These are phyloP conservation scores for Ostrea denselamellosa DNA, from an alignment of 1,140 invertebrate genomes.

Conservation along the genomic window DNA sequence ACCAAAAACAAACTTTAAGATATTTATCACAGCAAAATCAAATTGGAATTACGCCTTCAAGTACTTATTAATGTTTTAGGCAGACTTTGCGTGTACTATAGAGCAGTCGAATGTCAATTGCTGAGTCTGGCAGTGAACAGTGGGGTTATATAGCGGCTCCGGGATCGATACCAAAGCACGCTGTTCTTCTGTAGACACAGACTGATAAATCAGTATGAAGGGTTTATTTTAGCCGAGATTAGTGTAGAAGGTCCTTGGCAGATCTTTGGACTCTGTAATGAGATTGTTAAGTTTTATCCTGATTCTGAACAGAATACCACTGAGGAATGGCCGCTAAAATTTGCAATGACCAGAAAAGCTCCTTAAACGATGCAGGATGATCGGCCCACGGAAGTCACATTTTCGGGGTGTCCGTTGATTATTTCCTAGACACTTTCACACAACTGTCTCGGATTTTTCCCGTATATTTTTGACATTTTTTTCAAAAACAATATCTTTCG, in stretches of 20 bases:
- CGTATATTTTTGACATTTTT: not conserved
- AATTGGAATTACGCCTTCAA: not conserved
- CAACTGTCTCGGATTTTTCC: not conserved
- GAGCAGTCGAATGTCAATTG: not conserved
- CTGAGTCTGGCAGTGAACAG: not conserved
- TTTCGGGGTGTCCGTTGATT: not conserved
- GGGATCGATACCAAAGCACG: not conserved
- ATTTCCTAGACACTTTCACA: not conserved
- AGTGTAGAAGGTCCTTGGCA: not conserved
- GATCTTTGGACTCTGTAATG: not conserved
- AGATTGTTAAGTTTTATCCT: not conserved
- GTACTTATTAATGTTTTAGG: not conserved
- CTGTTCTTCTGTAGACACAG: not conserved
- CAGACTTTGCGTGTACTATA: not conserved
- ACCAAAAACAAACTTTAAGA: not conserved
- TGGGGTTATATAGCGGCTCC: not conserved
- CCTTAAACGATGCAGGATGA: not conserved
- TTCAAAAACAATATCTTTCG: too few species aligned
- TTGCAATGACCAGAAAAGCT: slow-evolving; percentile 3
- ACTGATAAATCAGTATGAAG: not conserved
- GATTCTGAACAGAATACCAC: not conserved
- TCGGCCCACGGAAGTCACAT: not conserved
- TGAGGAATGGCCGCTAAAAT: slow-evolving; percentile 11
- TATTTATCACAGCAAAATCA: not conserved
- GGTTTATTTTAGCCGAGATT: not conserved